These are phyloP conservation scores for Drosophila lacertosa DNA, from an alignment of 1,140 invertebrate species.

Conservation along the genomic window DNA sequence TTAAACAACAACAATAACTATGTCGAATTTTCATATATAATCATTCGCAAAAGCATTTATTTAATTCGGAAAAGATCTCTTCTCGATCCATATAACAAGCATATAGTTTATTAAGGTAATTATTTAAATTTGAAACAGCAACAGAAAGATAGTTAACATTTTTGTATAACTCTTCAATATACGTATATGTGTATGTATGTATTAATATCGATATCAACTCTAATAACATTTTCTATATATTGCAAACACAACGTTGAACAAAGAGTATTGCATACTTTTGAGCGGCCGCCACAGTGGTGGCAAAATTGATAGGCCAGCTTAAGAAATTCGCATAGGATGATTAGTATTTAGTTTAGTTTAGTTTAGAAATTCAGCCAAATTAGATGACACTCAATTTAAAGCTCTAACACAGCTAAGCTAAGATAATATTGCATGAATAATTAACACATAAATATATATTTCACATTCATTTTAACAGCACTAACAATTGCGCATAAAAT, in stretches of 20 bases:
- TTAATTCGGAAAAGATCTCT: neutral
- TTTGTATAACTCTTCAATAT: neutral
- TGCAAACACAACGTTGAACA: constrained; percentile 48
- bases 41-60: neutral
- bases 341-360: too few species aligned
- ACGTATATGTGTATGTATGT: too few species aligned
- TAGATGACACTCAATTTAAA: constrained; percentile 5
- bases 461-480: constrained; percentile 58
- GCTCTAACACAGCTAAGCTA: constrained; percentile 21
- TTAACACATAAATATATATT: constrained; percentile 44
- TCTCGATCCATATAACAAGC: constrained; percentile 5
- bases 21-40: neutral
- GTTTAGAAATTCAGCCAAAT: constrained; percentile 9
- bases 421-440: constrained; percentile 43
- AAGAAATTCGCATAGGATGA: constrained; percentile 17
- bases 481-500: constrained; percentile 76
- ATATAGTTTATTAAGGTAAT: constrained; percentile 12
- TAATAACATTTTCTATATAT: constrained; percentile 40
- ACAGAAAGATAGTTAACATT: constrained; percentile 61
- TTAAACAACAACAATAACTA: constrained; percentile 10
- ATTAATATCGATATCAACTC: constrained; percentile 3
- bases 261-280: constrained; percentile 73
- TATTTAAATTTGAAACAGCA: constrained; percentile 41
- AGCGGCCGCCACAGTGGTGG: constrained; percentile 30
- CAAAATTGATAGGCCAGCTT: constrained; percentile 39